phyloP scores from a whole-genome alignment of 2,888 invertebrate species.

The Entomobrya proxima region DNA sequence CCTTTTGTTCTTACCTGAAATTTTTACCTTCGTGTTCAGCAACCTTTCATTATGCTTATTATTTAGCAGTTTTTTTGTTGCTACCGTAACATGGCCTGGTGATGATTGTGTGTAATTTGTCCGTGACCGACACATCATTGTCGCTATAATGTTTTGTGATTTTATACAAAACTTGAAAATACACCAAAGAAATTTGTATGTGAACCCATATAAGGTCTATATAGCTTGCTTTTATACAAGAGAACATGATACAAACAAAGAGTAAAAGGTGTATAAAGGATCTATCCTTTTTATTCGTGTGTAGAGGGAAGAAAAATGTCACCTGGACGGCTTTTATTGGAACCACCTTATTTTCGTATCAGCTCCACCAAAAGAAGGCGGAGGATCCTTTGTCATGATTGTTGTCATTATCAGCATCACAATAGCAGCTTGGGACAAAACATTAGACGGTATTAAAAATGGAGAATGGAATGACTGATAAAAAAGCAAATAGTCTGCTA shows the following conservation, averaged over 20 bases:
- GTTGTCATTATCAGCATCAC: conserved; percentile 63
- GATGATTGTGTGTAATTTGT: conserved; percentile 56
- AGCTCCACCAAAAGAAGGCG: conserved; percentile 66
- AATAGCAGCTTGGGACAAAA: conserved; percentile 17
- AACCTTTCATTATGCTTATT: neutral
- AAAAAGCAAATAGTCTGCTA: no score
- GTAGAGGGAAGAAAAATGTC: conserved; percentile 67
- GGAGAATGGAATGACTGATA: neutral
- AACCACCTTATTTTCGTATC: conserved; percentile 62
- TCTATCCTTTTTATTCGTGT: conserved; percentile 7
- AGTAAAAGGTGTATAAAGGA: neutral
- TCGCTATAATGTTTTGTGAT: conserved; percentile 16
- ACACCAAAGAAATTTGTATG: no score
- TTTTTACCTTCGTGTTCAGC: neutral
- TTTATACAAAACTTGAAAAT: no score
- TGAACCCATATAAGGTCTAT: no score
- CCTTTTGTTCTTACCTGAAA: conserved; percentile 16
- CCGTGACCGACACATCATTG: conserved; percentile 57
- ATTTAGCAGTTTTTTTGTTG: conserved; percentile 14
- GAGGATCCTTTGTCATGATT: conserved; percentile 63
- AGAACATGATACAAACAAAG: conserved; percentile 19
- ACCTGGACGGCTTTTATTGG: conserved; percentile 63
- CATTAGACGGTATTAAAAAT: neutral
- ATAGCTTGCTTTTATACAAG: no score
- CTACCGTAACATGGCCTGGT: neutral